Evolutionary conservation across 2,888 invertebrate genomes (phyloP).

Genomic region (Serrognathus titanus): DNA sequence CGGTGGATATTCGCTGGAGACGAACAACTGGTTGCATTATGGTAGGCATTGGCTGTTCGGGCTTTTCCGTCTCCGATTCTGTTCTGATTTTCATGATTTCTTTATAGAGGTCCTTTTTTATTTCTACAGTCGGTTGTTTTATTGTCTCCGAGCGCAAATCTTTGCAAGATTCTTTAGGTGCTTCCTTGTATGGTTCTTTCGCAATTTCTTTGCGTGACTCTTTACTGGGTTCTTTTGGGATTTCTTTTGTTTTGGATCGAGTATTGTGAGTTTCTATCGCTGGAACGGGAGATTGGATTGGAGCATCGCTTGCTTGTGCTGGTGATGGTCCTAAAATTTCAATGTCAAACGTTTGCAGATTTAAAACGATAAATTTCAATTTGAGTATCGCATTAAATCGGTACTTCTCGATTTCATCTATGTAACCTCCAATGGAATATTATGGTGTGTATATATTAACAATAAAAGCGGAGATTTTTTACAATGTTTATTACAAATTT

Average conservation of each 20-base stretch:
- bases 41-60: constrained; percentile 1
- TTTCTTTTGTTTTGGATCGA: constrained; percentile 13
- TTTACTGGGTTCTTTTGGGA: background rate
- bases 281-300: constrained; percentile 52
- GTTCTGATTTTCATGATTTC: too few species aligned
- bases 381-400: background rate
- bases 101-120: background rate
- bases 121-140: background rate
- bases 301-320: constrained; percentile 62
- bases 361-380: background rate
- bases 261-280: constrained; percentile 17
- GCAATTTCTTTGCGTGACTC: constrained; percentile 2
- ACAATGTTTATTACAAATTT: too few species aligned
- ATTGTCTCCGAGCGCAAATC: background rate
- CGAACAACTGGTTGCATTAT: constrained; percentile 60
- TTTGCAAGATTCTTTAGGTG: background rate
- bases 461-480: background rate
- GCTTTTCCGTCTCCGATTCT: constrained; percentile 2
- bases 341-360: background rate
- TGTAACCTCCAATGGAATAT: background rate
- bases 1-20: constrained; percentile 57
- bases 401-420: background rate
- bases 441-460: too few species aligned
- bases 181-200: constrained; percentile 1
- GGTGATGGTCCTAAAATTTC: constrained; percentile 54